Evolutionary conservation across 2,797 vertebrate species (phyloP).

Genomic region (Columba guinea): DNA sequence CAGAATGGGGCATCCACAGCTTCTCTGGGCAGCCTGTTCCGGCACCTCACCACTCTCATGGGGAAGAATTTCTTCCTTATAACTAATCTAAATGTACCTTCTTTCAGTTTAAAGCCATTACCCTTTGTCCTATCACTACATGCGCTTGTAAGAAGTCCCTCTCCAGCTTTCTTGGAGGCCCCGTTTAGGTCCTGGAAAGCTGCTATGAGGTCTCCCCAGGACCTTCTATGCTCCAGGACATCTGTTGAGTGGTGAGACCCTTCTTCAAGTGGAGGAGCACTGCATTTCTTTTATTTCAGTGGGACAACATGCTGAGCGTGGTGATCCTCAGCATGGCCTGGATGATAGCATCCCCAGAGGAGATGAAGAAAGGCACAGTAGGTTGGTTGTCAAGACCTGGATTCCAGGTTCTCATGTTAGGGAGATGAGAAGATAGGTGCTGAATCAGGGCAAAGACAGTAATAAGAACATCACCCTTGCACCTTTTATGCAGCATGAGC

Average conservation of each 20-base stretch:
- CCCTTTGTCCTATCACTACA: too few relatives aligned
- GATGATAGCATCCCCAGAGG: background rate
- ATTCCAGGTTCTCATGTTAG: background rate
- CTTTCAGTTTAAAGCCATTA: too few relatives aligned
- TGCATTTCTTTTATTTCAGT: background rate
- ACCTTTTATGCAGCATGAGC: background rate
- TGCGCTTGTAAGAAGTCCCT: too few relatives aligned
- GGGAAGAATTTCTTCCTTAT: too few relatives aligned
- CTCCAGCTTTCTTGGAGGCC: too few relatives aligned
- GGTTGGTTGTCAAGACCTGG: background rate
- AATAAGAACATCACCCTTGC: background rate
- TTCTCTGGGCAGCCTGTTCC: too few relatives aligned
- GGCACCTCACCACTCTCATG: too few relatives aligned
- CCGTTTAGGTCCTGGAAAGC: too few relatives aligned
- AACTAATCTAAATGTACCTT: too few relatives aligned
- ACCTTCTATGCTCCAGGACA: too few relatives aligned
- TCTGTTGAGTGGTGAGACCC: background rate
- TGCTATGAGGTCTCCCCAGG: too few relatives aligned
- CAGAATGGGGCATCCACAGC: too few relatives aligned
- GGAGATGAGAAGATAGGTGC: background rate
- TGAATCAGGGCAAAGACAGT: background rate
- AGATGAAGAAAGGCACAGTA: background rate
- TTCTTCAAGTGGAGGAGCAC: background rate
- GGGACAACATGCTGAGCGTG: rapidly evolving
- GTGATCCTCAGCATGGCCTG: background rate